Evolutionary conservation across 1,140 invertebrate species (phyloP), one percentile per base, ranked within the genome.

Genomic region (Aethina tumida): DNA sequence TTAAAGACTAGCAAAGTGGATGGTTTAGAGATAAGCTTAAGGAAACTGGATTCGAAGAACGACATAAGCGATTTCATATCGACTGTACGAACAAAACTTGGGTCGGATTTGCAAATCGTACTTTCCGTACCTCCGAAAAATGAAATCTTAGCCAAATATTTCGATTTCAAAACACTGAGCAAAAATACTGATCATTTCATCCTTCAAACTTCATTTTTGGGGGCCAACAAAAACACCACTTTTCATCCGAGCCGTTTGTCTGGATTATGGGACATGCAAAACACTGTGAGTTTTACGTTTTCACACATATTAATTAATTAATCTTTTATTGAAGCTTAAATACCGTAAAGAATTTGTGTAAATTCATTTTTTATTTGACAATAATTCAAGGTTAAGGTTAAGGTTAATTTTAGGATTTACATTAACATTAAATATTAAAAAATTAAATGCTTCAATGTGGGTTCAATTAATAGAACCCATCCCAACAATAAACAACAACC

Each of bases 241-340:
- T 84, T 77, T 54, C 83, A 86, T 59, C 81, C 80, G 0, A 81
- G 80, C 49, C 62, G 81, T 38, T 59, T 85, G 39, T 84, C 83
- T 60, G 82, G 83, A 2, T 55, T 83, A 13, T 81, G 79, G 60
- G 82, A 85, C 49, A 77, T 84, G 66, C 71, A 81, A 41, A 86
- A 86, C 49, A 77, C 79, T 34, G 78, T 80, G 62, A 74, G 69
- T 52, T 15, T 35, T 25, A 6, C 9, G n/a, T n/a, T n/a, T n/a
- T n/a, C n/a, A n/a, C n/a, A n/a, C n/a, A n/a, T n/a, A n/a, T n/a
- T n/a, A n/a, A n/a, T n/a, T n/a, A n/a, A n/a, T n/a, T n/a, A n/a
- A n/a, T n/a, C n/a, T n/a, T n/a, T n/a, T n/a, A n/a, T n/a, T n/a
- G n/a, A n/a, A n/a, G n/a, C n/a, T n/a, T n/a, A n/a, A n/a, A n/a